Percentiles rank a stretch among this genome's conserved stretches.
Evolutionary conservation across 2,113 vertebrate genomes (phyloP).

Genomic region (Polyodon spathula): DNA sequence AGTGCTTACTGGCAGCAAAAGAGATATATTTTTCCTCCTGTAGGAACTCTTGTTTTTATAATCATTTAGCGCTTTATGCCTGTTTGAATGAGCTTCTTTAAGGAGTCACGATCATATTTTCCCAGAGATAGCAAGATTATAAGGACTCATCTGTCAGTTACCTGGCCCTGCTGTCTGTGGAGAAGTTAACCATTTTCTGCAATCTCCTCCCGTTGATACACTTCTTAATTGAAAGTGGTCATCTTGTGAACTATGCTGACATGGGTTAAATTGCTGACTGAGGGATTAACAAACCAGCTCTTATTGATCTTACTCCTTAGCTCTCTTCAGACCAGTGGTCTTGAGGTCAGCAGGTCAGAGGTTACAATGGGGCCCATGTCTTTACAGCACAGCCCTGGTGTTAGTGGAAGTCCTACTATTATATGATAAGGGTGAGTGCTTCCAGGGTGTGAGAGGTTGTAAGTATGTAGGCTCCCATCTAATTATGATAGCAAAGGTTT

Average conservation of each 20-base stretch:
- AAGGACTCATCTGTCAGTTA: slow-evolving; percentile 12
- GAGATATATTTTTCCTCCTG: neutral
- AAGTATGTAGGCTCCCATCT: slow-evolving; percentile 9
- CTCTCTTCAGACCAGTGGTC: slow-evolving; percentile 13
- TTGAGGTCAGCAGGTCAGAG: slow-evolving; percentile 28
- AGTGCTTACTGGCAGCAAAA: too few species aligned
- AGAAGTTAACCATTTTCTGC: slow-evolving; percentile 14
- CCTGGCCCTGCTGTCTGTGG: slow-evolving; percentile 1
- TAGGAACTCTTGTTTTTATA: neutral
- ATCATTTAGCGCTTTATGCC: slow-evolving; percentile 3
- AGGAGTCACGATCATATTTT: neutral
- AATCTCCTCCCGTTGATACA: slow-evolving; percentile 3
- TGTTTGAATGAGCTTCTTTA: slow-evolving; percentile 12
- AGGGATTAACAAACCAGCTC: slow-evolving; percentile 22
- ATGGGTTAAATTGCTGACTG: slow-evolving; percentile 24
- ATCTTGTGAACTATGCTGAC: slow-evolving; percentile 3
- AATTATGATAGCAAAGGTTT: neutral
- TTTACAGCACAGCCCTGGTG: slow-evolving; percentile 10
- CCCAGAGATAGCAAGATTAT: slow-evolving; percentile 8
- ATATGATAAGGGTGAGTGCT: slow-evolving; percentile 26
- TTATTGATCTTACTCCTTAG: slow-evolving; percentile 17
- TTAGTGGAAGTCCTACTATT: slow-evolving; percentile 25
- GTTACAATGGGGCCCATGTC: slow-evolving; percentile 28
- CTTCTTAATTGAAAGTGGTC: slow-evolving; percentile 16
- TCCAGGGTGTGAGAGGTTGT: slow-evolving; percentile 17